Evolutionary conservation across 2,797 vertebrate species (phyloP), one percentile per base, ranked within the genome.

Genomic region (Premnoplex brunnescens): DNA sequence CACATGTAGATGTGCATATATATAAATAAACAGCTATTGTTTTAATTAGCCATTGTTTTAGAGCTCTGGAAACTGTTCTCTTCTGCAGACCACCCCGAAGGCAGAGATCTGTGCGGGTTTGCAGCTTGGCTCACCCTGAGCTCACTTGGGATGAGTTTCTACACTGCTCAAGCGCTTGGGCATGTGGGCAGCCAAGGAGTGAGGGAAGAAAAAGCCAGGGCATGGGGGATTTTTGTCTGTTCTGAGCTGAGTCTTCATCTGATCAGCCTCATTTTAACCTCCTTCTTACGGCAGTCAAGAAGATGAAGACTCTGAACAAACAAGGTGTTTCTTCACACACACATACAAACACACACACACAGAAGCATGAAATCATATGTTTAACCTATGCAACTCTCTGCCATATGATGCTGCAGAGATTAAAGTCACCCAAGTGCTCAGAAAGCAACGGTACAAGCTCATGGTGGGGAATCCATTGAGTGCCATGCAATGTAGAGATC

Each of bases 1-100:
- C 58, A 39, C 0, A 6, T 7, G 14, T 72, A 22, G 26, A 2
- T 83, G 48, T 56, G 34, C 66, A 24, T 91, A 54, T 63, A 46
- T 95, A 91, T 71, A 95, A 88, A 88, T 67, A 93, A 95, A 91
- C 83, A 94, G 41, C 83, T 86, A 94, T 96, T 95, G 95, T 95
- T 97, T 96, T 90, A 93, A 94, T 86, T 91, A 95, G 49, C 88
- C 91, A 97, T 96, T 96, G 96, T 95, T 94, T 93, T 86, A 91
- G 96, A 84, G 92, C 56, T 91, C 96, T 96, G 91, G 96, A 94
- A 94, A 94, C 56, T 86, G 85, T 95, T 97, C 77, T 49, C 11
- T 92, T 67, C 85, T 79, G 74, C 89, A 71, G 94, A 96, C 94
- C 95, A 96, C 93, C 93, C 90, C 3, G 80, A 91, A 96, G 90